Base-by-base conservation (phyloP, 1,140 invertebrate species). In the Vanessa tameamea region DNA sequence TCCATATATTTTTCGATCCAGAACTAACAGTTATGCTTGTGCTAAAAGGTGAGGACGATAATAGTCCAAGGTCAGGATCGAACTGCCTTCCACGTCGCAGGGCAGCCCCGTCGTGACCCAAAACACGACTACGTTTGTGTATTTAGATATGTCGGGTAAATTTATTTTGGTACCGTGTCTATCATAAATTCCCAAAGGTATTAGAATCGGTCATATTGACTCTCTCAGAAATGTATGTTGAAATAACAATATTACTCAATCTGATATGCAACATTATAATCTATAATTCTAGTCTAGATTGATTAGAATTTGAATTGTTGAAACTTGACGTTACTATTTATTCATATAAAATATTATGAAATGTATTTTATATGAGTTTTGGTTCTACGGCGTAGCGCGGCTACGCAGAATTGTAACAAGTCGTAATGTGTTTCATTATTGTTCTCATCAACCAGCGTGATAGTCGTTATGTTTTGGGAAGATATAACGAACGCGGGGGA, bases 331-430 rank as follows among this genome's bases (percentile, higher is more conserved):
- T 43, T 43, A 9, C 0, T 43, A 43, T 43, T 43, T 43, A 43
- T 15, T 2, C 7, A 7, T 16, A 7, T 53, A 7, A 6, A 20
- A 53, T 16, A 1, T 53, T 59, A 14, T 55, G 26, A 55, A 37
- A 68, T 37, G 51, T 20, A 23, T 55, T 7, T 69, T 16, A 48
- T 65, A 14, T 48, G 20, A 48, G 16, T 69, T 47, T 16, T 3
- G 15, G 26, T 20, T 4, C 68, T 75, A 71, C 73, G 69, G 12
- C 69, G 69, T 75, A 75, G 73, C 59, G 47, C 16, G 47, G 68
- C 73, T 75, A 71, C 63, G 64, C 20, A 48, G 50, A 20, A 65
- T 26, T 7, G 16, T 65, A 65, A 4, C 14, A 64, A 9, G 47
- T n/a, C 23, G 57, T 63, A 23, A 50, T 70, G 12, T 64, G 47